Base-by-base conservation (phyloP, 2,888 invertebrate species). In the Drosophila pegasa region DNA sequence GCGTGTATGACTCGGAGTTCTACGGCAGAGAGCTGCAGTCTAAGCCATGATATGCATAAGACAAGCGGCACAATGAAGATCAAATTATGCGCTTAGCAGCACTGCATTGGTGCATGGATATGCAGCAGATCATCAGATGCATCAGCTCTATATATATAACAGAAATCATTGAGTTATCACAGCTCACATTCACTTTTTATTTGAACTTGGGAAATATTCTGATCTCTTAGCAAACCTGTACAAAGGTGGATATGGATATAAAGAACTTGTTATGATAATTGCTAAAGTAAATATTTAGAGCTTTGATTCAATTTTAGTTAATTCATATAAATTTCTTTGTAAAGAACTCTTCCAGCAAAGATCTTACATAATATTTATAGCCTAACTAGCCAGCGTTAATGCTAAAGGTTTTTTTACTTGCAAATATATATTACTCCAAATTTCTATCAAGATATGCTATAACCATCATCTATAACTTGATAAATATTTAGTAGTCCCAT, bases 81-180 rank as follows among this genome's bases (percentile, higher is more conserved):
- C 50, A 48, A 57, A 71, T 57, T 57, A 72, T 51, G 56, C 43
- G 47, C 37, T 27, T 40, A 31, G 62, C 45, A 47, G 33, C 38
- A 16, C 29, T 43, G 48, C 38, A 35, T 18, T 12, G 14, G 10
- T n/a, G n/a, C 16, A 29, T 50, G 48, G 22, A 56, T 18, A 55
- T 37, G 3, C 12, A 12, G 8, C 8, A 37, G 35, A 22, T 22
- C 29, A 6, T 29, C 29, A 37, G 25, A 16, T n/a, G 9, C 33
- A 35, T 20, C 22, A 22, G n/a, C 22, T 51, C 16, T 27, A 51
- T 37, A 27, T 27, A 51, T 37, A 35, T 12, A 51, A 35, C 3
- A 37, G 8, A 18, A 51, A 51, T 51, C 35, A 51, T 25, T 51
- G 35, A 35, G 50, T 35, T 50, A 37, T 37, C 51, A 51, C 8